A percentile compares a stretch with the other conserved stretches of the same genome.
phyloP scores from a whole-genome alignment of 2,113 vertebrate genomes.

The Thunnus maccoyii region DNA sequence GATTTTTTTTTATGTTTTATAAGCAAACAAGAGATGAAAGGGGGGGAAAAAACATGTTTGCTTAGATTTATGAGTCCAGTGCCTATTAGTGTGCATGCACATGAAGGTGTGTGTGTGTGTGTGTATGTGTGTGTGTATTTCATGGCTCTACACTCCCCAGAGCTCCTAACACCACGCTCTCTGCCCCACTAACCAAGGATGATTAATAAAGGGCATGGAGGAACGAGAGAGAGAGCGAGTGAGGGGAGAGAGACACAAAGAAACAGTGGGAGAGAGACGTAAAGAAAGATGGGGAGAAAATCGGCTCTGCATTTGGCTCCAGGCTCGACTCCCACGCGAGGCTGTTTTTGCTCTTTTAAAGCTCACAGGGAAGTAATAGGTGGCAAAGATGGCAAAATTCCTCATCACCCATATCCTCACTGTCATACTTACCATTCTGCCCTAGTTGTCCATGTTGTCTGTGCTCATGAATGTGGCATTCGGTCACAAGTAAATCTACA shows the following conservation, averaged over 20 bases:
- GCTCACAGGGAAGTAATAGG: slow-evolving; percentile 61
- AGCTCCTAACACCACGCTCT: slow-evolving; percentile 73
- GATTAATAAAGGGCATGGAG: slow-evolving; percentile 78
- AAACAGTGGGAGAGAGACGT: not conserved
- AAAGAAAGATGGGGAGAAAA: slow-evolving; percentile 29
- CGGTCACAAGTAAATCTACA: not conserved
- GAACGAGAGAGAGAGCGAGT: slow-evolving; percentile 41
- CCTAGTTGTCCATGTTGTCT: slow-evolving; percentile 1
- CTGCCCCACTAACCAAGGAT: slow-evolving; percentile 81
- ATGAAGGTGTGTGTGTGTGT: slow-evolving; percentile 45
- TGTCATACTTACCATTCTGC: slow-evolving; percentile 24
- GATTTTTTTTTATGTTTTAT: slow-evolving; percentile 22
- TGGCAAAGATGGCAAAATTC: slow-evolving; percentile 45
- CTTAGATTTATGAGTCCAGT: slow-evolving; percentile 26
- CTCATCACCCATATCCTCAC: slow-evolving; percentile 34
- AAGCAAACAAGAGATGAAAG: slow-evolving; percentile 34
- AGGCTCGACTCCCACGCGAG: slow-evolving; percentile 66
- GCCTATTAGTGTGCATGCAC: slow-evolving; percentile 24
- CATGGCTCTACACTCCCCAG: slow-evolving; percentile 52
- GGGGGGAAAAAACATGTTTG: not conserved
- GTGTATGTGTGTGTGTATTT: slow-evolving; percentile 44
- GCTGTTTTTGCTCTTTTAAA: slow-evolving; percentile 61
- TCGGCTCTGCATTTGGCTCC: slow-evolving; percentile 61
- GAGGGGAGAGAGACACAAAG: slow-evolving; percentile 22
- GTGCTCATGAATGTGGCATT: not conserved